A percentile compares a stretch with the other conserved stretches of the same genome.
These are phyloP conservation scores for Setophaga petechia DNA, from an alignment of 2,113 vertebrate genomes.

Conservation along the genomic window DNA sequence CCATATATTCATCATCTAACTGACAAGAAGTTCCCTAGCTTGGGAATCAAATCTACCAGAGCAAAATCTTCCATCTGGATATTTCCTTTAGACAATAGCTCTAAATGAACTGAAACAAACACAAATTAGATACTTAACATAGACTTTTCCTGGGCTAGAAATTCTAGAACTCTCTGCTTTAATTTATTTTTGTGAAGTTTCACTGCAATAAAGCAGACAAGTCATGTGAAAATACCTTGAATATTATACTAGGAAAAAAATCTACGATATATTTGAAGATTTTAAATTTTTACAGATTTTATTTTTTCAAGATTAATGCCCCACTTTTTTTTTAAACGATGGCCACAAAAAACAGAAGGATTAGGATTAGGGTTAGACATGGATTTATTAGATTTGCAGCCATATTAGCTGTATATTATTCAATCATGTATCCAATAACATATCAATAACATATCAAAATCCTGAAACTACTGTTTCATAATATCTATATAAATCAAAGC, in stretches of 20 bases:
- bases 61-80: background rate
- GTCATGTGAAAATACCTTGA: background rate
- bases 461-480: background rate
- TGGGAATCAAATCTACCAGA: background rate
- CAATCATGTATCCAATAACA: background rate
- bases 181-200: background rate
- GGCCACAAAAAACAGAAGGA: constrained; percentile 13
- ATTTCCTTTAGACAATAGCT: background rate
- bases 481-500: background rate
- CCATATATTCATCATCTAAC: background rate
- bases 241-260: background rate
- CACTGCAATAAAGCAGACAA: background rate
- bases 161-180: background rate
- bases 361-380: background rate
- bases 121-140: background rate
- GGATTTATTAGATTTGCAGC: background rate
- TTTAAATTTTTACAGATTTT: background rate
- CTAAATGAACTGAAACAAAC: background rate
- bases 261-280: background rate
- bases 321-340: constrained; percentile 22
- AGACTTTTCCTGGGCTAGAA: background rate
- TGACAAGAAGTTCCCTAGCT: background rate
- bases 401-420: constrained; percentile 1
- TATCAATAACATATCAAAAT: background rate
- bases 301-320: background rate